Base-by-base conservation (phyloP, 2,888 invertebrate genomes). In the Pammene fasciana region DNA sequence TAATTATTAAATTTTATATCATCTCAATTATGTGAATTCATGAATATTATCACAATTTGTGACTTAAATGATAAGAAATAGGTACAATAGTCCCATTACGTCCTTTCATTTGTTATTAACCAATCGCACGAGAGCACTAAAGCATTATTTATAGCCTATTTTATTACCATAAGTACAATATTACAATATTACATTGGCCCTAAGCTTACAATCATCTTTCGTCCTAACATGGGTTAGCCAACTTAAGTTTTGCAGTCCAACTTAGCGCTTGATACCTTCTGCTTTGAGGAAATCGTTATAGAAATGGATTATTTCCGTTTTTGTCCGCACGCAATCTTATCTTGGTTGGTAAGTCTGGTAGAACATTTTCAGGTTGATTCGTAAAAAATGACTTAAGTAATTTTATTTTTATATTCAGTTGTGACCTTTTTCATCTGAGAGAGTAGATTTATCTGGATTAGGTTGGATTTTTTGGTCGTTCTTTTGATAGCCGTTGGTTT, bases 91-190 rank as follows among this genome's bases (percentile, higher is more conserved):
- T 41, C 55, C 38, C 43, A 45, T 52, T 41, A 41, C 13, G n/a
- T 16, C 50, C 50, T 50, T 18, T 62, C 36, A 60, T 48, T 48
- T 48, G 38, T 38, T 50, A 26, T 52, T 62, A 62, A 61, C 61
- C 48, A 38, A 50, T 62, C 41, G 62, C 50, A 62, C 41, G 50
- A 52, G 62, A 8, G 18, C 41, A 62, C 38, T 62, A 62, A 62
- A 62, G 38, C 18, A 18, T 50, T 62, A 62, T 62, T 62, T 62
- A 62, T 62, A n/a, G 18, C 41, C 50, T n/a, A 62, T 41, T 62
- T 62, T 62, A 62, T 62, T 62, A 50, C 50, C 41, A 62, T 62
- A 61, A n/a, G n/a, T n/a, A 61, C 61, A 61, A 61, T n/a, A n/a
- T 16, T 61, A 36, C 36, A 61, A 61, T 61, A 62, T 57, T 57